A percentile compares a stretch with the other conserved stretches of the same genome.
phyloP scores from a whole-genome alignment of 1,140 invertebrate species.

The Eciton burchellii region DNA sequence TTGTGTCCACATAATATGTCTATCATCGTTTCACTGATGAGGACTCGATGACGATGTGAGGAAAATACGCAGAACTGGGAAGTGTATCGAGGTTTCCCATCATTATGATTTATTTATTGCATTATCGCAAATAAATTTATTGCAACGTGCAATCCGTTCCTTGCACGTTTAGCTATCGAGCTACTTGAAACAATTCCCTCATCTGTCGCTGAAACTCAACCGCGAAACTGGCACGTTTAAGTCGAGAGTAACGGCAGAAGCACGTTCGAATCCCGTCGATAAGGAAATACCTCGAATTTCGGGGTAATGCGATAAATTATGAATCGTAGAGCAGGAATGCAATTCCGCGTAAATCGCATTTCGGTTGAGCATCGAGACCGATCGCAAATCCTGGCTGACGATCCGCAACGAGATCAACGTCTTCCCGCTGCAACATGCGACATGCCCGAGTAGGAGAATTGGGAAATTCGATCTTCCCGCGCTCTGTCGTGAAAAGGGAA shows the following conservation, averaged over 20 bases:
- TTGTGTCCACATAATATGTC: no score
- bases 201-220: no score
- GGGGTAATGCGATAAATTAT: slow-evolving; percentile 36
- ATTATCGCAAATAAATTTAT: no score
- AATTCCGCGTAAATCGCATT: slow-evolving; percentile 33
- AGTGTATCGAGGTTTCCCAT: no score
- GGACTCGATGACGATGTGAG: no score
- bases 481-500: slow-evolving; percentile 28
- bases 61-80: no score
- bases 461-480: slow-evolving; percentile 69
- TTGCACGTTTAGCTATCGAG: no score
- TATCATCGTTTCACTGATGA: no score
- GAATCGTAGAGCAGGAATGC: neutral
- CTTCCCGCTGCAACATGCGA: slow-evolving; percentile 22
- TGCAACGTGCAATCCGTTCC: no score
- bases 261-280: slow-evolving; percentile 18
- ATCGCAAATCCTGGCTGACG: slow-evolving; percentile 22
- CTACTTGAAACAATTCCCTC: no score
- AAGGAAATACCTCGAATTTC: slow-evolving; percentile 2
- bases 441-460: slow-evolving; percentile 65
- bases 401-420: slow-evolving; percentile 53
- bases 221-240: no score
- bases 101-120: no score
- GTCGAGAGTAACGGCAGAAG: neutral
- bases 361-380: slow-evolving; percentile 32